Percentiles rank a stretch among this genome's conserved stretches.
Conservation (phyloP, 2,113 vertebrate species). For the Polypterus bichir region DNA sequence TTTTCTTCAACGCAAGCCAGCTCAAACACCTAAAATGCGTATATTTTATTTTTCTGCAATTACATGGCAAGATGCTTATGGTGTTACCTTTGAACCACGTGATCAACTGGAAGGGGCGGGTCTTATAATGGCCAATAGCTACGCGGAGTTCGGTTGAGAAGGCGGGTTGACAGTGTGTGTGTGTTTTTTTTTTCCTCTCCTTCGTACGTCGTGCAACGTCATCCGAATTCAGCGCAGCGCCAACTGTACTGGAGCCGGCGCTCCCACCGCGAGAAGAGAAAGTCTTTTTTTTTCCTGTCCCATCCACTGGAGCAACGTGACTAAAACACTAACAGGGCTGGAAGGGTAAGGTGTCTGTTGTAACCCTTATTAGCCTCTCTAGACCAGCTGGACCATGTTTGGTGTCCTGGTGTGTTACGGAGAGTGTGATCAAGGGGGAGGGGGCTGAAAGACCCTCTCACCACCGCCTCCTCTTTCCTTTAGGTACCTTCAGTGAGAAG, state of each 20-base stretch:
- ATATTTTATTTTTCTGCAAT: no score
- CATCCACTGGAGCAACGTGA: constrained; percentile 10
- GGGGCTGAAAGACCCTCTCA: no score
- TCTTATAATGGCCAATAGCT: constrained; percentile 19
- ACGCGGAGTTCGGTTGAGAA: no score
- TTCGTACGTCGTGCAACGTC: constrained; percentile 30
- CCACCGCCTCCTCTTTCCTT: no score
- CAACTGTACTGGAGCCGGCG: constrained; percentile 18
- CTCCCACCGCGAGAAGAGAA: constrained; percentile 37
- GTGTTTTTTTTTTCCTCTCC: neutral
- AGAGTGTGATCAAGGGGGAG: no score
- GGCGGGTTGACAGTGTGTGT: constrained; percentile 9
- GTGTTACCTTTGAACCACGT: neutral
- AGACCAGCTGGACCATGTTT: no score
- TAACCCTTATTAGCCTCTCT: constrained; percentile 3
- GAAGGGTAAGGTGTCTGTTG: constrained; percentile 36
- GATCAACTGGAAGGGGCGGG: constrained; percentile 13
- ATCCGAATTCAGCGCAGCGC: constrained; percentile 30
- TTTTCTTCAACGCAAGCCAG: no score
- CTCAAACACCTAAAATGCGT: no score
- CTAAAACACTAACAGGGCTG: constrained; percentile 3
- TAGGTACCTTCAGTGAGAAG: no score
- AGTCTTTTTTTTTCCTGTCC: constrained; percentile 22
- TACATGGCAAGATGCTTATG: neutral
- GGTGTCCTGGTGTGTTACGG: no score